Percentiles rank a stretch among this genome's conserved stretches.
These are phyloP conservation scores for Chrysogorgia sp. DNA, from an alignment of 92 coral and sea anemone genomes.

Conservation along the genomic window DNA sequence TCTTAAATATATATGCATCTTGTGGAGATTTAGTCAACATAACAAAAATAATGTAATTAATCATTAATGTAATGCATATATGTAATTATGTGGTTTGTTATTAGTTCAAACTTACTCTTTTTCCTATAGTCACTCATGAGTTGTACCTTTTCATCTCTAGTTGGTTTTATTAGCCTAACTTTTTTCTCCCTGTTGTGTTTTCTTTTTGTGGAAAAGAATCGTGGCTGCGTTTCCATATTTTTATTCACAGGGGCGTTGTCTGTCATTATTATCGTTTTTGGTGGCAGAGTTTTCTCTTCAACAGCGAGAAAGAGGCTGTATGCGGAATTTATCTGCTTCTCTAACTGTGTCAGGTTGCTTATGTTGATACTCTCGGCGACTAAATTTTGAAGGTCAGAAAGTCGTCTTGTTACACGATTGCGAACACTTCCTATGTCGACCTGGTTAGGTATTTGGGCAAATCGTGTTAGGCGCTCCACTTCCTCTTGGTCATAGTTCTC, in stretches of 20 bases:
- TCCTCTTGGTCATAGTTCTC: slow-evolving; percentile 20
- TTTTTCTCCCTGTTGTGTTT: slow-evolving; percentile 49
- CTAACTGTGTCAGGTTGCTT: slow-evolving; percentile 23
- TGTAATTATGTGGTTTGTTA: no score
- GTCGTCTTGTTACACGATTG: slow-evolving; percentile 25
- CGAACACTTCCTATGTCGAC: slow-evolving; percentile 15
- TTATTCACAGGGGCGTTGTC: slow-evolving; percentile 50
- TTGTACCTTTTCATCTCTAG: slow-evolving; percentile 42
- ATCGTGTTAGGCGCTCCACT: slow-evolving; percentile 6
- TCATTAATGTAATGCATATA: no score
- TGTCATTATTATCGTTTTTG: slow-evolving; percentile 15
- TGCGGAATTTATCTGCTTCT: slow-evolving; percentile 46
- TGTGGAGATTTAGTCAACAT: no score
- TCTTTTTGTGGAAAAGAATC: slow-evolving; percentile 54
- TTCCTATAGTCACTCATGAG: slow-evolving; percentile 10
- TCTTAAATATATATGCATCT: no score
- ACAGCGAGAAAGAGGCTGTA: slow-evolving; percentile 38
- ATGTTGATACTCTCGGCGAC: slow-evolving; percentile 10
- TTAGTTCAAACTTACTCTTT: slow-evolving; percentile 15
- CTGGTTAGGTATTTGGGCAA: slow-evolving; percentile 11
- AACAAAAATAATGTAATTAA: no score
- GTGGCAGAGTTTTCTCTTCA: slow-evolving; percentile 36
- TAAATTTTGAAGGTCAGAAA: slow-evolving; percentile 20
- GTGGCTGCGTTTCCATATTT: slow-evolving; percentile 52
- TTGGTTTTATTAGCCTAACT: slow-evolving; percentile 56